These are phyloP conservation scores for Pseudomugil tenellus DNA, from an alignment of 2,797 vertebrate genomes.

Conservation along the genomic window DNA sequence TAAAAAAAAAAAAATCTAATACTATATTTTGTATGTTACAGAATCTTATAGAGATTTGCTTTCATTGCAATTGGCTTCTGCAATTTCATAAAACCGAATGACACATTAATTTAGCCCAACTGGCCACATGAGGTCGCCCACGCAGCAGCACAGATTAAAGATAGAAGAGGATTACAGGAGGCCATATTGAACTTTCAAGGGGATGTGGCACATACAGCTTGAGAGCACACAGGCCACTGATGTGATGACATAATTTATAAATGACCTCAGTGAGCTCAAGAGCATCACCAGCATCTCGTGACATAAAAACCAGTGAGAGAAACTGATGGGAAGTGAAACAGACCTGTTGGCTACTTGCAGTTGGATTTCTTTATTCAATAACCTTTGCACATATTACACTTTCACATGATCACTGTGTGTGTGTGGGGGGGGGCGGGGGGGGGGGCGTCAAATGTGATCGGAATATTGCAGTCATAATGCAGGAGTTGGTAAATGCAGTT, in stretches of 20 bases:
- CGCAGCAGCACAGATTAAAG: conserved; percentile 42
- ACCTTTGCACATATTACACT: neutral
- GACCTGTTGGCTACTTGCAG: conserved; percentile 1
- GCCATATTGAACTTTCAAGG: conserved; percentile 77
- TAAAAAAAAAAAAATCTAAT: too few species aligned
- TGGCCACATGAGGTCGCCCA: conserved; percentile 66
- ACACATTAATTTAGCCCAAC: neutral
- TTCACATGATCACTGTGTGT: too few species aligned
- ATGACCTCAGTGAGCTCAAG: conserved; percentile 65
- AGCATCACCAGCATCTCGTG: conserved; percentile 57
- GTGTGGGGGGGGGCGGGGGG: too few species aligned
- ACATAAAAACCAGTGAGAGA: conserved; percentile 32
- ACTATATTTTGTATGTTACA: too few species aligned
- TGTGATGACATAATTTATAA: conserved; percentile 69
- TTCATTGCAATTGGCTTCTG: neutral
- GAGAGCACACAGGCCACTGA: conserved; percentile 59
- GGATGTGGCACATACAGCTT: conserved; percentile 55
- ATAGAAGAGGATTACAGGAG: conserved; percentile 70
- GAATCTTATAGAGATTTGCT: too few species aligned
- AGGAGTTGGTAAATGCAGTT: conserved; percentile 11
- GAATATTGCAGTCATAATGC: neutral
- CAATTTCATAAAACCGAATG: neutral
- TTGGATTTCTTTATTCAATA: neutral
- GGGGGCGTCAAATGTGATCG: too few species aligned
- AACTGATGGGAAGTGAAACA: conserved; percentile 20